Evolutionary conservation across 2,888 invertebrate species (phyloP), one percentile per base, ranked within the genome.

Genomic region (Iselma pallidipennis): DNA sequence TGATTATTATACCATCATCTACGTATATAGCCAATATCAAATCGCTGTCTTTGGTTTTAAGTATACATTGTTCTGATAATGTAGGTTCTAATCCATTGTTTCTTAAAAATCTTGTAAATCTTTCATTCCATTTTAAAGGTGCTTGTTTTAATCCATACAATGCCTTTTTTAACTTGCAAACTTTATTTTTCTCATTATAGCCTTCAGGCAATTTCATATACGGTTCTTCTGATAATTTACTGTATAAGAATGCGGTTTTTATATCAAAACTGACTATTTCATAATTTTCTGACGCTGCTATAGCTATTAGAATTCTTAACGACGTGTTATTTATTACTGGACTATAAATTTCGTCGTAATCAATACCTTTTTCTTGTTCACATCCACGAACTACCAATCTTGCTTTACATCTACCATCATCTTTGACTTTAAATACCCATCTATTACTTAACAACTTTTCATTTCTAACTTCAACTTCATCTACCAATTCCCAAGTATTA

Each of bases 61-160:
- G 78, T 2, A 78, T 58, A 58, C 78, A 78, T 7, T 71, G 67
- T 56, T 78, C 76, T n/a, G 67, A 66, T 21, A n/a, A n/a, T n/a
- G n/a, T n/a, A n/a, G n/a, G n/a, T n/a, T n/a, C n/a, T n/a, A n/a
- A n/a, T n/a, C n/a, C 65, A 33, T 37, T 66, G 71, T 21, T 68
- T 4, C 65, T 59, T 7, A 76, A 51, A 54, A 72, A 74, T 19
- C 70, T 70, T 56, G 66, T 58, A 57, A 78, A 74, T 14, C 63
- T 64, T 29, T 67, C 55, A 59, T 78, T 74, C 77, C 78, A 79
- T 23, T 45, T 62, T 23, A 57, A 16, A 19, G 68, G 58, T 6
- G 66, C 25, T 45, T 69, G 66, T 58, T 78, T 78, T 5, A 80
- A 66, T 2, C 79, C 79, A 66, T 80, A 80, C 19, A 80, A 42